Base-by-base conservation (phyloP, 2,797 vertebrate genomes). In the Callimico goeldii region DNA sequence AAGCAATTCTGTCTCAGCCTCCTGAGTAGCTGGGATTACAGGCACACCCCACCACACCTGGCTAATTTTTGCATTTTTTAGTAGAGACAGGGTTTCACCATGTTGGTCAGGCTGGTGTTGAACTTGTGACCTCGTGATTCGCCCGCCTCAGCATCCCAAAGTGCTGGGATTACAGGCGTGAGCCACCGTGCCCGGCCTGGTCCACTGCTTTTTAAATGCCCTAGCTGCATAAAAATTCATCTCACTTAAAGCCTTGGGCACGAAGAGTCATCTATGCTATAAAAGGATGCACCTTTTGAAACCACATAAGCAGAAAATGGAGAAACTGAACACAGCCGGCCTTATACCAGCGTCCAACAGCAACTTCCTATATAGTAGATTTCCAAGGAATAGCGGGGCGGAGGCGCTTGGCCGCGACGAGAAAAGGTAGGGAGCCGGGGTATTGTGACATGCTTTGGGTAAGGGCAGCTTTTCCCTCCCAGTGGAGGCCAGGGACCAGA, bases 381-480 rank as follows among this genome's bases (percentile, higher is more conserved):
- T 84, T 43, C 77, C 67, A 50, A 75, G 73, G 33, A 96, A 84
- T 1, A 73, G 64, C 15, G 1, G 61, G 57, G 81, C 48, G 9
- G 43, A 75, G 72, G 33, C 50, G 87, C 14, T 43, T 7, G 61
- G 81, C 41, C 76, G 20, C 15, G 20, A 52, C 95, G 26, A 67
- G 70, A 85, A 57, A 76, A 43, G 87, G 90, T 20, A 61, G 79
- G 77, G 88, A 2, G 1, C 13, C 20, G 88, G 93, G 88, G 84
- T 97, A 97, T 97, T 98, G 85, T 97, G 98, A 97, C 98, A 96
- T 95, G 96, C 48, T 52, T 80, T 43, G 7, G 93, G 93, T 26
- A 95, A 96, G 81, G 64, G 46, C 67, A 39, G 58, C 79, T 61
- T 93, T 93, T 61, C 77, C 82, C 88, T 82, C 6, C 84, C 79